phyloP scores from a whole-genome alignment of 2,113 vertebrate species.

The Mastomys natalensis region DNA sequence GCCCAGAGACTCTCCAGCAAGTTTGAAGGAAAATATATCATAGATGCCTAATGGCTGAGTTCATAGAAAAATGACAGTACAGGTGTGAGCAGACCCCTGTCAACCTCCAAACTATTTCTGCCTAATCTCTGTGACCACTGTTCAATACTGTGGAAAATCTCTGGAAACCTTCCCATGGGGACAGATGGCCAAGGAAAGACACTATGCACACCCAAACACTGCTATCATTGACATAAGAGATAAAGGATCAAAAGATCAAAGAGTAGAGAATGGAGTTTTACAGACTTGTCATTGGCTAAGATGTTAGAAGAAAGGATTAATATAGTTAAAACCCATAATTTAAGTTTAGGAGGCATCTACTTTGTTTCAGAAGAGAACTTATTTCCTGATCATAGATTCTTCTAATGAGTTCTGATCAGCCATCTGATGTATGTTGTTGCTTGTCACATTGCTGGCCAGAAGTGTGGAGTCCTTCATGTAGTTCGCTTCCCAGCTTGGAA shows the following conservation, averaged over 20 bases:
- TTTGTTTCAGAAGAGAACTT: constrained; percentile 16
- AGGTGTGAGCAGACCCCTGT: background rate
- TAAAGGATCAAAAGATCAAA: background rate
- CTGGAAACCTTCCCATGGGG: constrained; percentile 43
- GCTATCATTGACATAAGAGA: background rate
- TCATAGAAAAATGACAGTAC: constrained; percentile 40
- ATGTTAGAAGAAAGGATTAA: background rate
- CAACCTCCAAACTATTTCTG: background rate
- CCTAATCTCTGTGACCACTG: constrained; percentile 19
- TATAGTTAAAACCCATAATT: background rate
- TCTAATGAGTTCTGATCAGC: background rate
- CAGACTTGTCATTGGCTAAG: background rate
- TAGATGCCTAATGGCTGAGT: constrained; percentile 62
- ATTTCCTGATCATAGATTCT: background rate
- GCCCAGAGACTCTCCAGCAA: background rate
- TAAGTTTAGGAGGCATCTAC: background rate
- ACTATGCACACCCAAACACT: background rate
- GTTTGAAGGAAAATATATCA: constrained; percentile 16
- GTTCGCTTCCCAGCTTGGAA: background rate
- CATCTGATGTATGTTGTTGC: background rate
- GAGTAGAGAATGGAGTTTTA: rapidly evolving
- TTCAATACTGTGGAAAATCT: constrained; percentile 9
- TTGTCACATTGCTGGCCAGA: background rate
- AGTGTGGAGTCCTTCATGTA: background rate
- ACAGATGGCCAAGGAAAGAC: constrained; percentile 35